phyloP scores from a whole-genome alignment of 2,888 invertebrate genomes.

The Nemotelus nigrinus region DNA sequence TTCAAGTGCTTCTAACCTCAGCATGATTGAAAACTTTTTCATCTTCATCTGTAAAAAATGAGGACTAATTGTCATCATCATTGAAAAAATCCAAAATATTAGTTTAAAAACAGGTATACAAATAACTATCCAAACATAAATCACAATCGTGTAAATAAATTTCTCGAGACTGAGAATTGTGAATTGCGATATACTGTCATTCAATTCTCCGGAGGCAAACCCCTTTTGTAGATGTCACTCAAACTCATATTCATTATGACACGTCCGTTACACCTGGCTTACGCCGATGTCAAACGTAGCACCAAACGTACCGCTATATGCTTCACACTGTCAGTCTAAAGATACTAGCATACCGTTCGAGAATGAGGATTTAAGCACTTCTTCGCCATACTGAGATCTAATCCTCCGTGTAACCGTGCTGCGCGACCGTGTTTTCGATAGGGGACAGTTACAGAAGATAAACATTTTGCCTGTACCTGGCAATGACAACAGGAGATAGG shows the following conservation, averaged over 20 bases:
- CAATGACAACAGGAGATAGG: constrained; percentile 28
- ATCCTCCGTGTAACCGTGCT: constrained; percentile 34
- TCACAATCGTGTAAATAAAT: constrained; percentile 26
- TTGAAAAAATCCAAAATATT: constrained; percentile 33
- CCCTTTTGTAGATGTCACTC: constrained; percentile 49
- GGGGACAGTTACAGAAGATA: constrained; percentile 13
- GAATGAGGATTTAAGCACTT: constrained; percentile 25
- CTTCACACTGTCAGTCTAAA: background rate
- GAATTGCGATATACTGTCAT: background rate
- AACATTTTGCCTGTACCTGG: constrained; percentile 27
- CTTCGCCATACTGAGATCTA: constrained; percentile 12
- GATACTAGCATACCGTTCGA: too few relatives aligned
- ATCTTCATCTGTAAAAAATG: too few relatives aligned
- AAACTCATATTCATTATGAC: constrained; percentile 49
- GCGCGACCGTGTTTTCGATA: constrained; percentile 9
- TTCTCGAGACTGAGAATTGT: constrained; percentile 22
- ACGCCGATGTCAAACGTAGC: background rate
- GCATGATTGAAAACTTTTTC: too few relatives aligned
- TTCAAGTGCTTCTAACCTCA: too few relatives aligned
- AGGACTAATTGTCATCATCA: constrained; percentile 48
- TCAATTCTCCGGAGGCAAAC: constrained; percentile 35
- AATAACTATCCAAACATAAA: constrained; percentile 23
- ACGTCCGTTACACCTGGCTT: constrained; percentile 47
- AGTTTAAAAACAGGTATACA: constrained; percentile 49
- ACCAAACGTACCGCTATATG: constrained; percentile 17